These are phyloP conservation scores for Morone chrysops DNA, from an alignment of 2,113 vertebrate genomes.

Conservation along the genomic window DNA sequence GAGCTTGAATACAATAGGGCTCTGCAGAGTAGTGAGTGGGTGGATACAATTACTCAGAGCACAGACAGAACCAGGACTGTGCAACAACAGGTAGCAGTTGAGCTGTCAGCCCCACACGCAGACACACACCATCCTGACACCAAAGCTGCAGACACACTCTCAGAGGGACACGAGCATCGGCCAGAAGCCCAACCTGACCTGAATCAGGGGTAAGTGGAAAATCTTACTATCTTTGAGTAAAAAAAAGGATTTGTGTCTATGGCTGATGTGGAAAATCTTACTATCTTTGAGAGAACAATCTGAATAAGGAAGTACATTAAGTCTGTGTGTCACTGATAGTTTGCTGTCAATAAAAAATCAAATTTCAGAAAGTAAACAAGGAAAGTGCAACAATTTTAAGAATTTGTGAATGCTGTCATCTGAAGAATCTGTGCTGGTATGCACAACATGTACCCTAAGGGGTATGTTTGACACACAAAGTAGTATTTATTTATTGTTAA, in stretches of 20 bases:
- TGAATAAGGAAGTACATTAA: neutral
- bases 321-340: neutral
- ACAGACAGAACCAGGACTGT: neutral
- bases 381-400: neutral
- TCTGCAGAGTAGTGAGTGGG: conserved; percentile 54
- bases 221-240: neutral
- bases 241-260: neutral
- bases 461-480: neutral
- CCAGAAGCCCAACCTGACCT: conserved; percentile 14
- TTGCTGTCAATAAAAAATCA: neutral
- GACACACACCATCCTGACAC: neutral
- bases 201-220: conserved; percentile 60
- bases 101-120: neutral
- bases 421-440: conserved; percentile 1
- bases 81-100: conserved; percentile 45
- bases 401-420: neutral
- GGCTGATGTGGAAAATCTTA: conserved; percentile 3
- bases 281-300: neutral
- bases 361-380: neutral
- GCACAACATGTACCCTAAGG: neutral
- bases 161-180: neutral
- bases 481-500: neutral
- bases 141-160: neutral
- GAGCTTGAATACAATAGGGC: conserved; percentile 44
- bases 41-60: conserved; percentile 40